Evolutionary conservation across 2,113 vertebrate species (phyloP).

Genomic region (Numida meleagris): DNA sequence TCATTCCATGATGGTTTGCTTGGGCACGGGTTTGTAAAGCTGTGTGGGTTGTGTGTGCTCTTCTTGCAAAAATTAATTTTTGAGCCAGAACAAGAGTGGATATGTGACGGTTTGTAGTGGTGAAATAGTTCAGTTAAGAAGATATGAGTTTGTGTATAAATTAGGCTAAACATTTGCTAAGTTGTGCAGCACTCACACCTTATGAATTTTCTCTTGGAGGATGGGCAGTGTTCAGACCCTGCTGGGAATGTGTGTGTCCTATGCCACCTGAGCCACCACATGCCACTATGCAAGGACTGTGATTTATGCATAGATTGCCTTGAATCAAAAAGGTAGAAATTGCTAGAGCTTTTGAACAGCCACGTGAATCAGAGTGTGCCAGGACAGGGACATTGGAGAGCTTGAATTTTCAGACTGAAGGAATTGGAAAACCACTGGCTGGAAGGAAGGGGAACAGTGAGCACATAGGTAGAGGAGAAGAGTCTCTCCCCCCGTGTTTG

Average conservation of each 20-base stretch:
- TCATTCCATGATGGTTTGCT: background rate
- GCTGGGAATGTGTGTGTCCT: accelerated
- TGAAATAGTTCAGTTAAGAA: background rate
- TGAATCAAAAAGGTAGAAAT: background rate
- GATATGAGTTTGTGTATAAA: background rate
- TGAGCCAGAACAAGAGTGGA: accelerated
- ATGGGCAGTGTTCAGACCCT: background rate
- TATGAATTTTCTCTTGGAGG: background rate
- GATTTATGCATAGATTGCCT: accelerated
- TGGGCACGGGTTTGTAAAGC: background rate
- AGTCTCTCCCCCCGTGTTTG: background rate
- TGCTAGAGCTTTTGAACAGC: background rate
- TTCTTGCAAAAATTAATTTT: background rate
- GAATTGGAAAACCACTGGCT: background rate
- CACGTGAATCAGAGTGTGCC: accelerated
- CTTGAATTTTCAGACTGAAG: background rate
- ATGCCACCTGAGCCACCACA: accelerated
- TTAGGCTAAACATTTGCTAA: background rate
- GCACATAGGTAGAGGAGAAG: background rate
- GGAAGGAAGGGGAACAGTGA: background rate
- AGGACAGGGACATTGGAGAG: background rate
- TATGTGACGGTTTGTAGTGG: background rate
- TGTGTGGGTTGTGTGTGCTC: background rate
- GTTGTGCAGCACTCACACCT: accelerated
- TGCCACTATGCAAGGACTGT: background rate